These are phyloP conservation scores for Lordiphosa clarofinis DNA, from an alignment of 1,140 invertebrate species.

Conservation along the genomic window DNA sequence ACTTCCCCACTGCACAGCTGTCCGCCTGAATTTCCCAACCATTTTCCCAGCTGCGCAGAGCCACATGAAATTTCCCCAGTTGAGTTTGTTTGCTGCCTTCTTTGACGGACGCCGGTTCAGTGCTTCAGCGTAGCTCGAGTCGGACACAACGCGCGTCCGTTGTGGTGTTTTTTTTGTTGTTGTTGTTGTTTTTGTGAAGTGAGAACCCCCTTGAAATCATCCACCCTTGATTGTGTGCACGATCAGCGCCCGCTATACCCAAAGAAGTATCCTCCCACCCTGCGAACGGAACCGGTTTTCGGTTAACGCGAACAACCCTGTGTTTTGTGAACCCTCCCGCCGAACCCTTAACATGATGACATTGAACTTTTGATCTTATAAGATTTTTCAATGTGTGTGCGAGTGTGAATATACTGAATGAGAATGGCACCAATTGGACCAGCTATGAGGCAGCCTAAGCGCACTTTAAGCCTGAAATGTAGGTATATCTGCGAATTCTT, in stretches of 20 bases:
- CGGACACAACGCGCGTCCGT: slow-evolving; percentile 20
- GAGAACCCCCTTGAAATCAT: slow-evolving; percentile 3
- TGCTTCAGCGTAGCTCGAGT: slow-evolving; percentile 39
- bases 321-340: background rate
- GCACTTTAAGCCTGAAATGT: too few species aligned
- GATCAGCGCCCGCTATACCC: slow-evolving; percentile 22
- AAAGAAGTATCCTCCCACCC: slow-evolving; percentile 10
- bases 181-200: background rate
- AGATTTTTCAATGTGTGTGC: too few species aligned
- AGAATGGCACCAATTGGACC: too few species aligned
- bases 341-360: slow-evolving; percentile 27
- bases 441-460: too few species aligned
- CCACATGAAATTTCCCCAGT: slow-evolving; percentile 30
- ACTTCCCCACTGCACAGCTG: slow-evolving; percentile 46
- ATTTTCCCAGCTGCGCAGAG: slow-evolving; percentile 7
- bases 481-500: too few species aligned
- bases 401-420: too few species aligned
- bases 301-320: background rate
- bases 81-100: slow-evolving; percentile 15
- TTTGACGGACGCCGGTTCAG: slow-evolving; percentile 25
- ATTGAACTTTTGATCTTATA: slow-evolving; percentile 1
- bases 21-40: slow-evolving; percentile 15
- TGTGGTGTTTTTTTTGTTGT: slow-evolving; percentile 6
- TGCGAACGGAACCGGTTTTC: slow-evolving; percentile 38
- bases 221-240: slow-evolving; percentile 22